phyloP scores from a whole-genome alignment of 2,888 invertebrate species.

The Hofmannophila pseudospretella region DNA sequence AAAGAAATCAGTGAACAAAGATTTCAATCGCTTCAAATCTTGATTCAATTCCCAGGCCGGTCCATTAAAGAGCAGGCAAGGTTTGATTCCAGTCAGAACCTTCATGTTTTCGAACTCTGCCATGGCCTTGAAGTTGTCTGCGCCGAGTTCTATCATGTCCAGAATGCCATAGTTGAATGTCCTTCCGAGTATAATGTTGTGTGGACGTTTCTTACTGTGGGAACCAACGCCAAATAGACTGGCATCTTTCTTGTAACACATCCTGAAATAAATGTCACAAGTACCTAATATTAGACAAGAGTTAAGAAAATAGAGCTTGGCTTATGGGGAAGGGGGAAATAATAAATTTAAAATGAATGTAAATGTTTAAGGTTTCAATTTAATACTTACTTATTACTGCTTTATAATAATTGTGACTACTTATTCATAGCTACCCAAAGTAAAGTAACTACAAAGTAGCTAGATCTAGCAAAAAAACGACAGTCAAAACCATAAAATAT shows the following conservation, averaged over 20 bases:
- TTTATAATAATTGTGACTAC: too few species aligned
- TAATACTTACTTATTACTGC: too few species aligned
- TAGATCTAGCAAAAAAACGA: too few species aligned
- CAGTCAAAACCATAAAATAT: too few species aligned
- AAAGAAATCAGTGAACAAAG: constrained; percentile 94
- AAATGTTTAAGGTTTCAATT: too few species aligned
- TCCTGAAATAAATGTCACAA: constrained; percentile 63
- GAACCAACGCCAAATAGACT: constrained; percentile 94
- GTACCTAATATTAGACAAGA: too few species aligned
- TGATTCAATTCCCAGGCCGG: constrained; percentile 91
- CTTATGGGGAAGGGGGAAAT: too few species aligned
- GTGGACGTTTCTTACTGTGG: constrained; percentile 96
- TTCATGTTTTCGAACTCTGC: constrained; percentile 88
- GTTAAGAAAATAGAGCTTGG: too few species aligned
- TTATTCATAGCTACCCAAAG: too few species aligned
- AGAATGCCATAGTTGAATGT: constrained; percentile 92
- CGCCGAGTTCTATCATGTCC: constrained; percentile 97
- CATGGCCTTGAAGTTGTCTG: constrained; percentile 89
- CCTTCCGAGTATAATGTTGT: constrained; percentile 93
- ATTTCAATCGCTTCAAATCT: constrained; percentile 90
- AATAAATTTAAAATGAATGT: too few species aligned
- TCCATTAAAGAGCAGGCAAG: constrained; percentile 94
- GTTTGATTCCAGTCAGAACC: constrained; percentile 89
- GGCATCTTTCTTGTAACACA: constrained; percentile 89
- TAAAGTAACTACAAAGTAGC: too few species aligned